These are phyloP conservation scores for Mionectes macconnelli DNA, from an alignment of 2,113 vertebrate genomes.

Conservation along the genomic window DNA sequence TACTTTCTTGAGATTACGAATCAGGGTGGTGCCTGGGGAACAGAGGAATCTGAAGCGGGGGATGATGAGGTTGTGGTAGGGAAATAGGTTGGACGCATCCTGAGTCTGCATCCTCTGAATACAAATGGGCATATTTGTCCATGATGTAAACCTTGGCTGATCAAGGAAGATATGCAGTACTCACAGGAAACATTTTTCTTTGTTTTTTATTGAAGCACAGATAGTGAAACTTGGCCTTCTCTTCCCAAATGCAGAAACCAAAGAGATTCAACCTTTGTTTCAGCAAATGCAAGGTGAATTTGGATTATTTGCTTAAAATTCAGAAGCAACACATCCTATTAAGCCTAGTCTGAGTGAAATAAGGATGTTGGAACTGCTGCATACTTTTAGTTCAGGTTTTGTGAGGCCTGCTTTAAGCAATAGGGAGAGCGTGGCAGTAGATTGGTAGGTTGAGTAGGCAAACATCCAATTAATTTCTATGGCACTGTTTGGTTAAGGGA, in stretches of 20 bases:
- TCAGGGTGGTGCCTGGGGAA: constrained; percentile 45
- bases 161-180: not conserved
- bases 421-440: not conserved
- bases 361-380: not conserved
- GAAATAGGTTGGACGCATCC: not conserved
- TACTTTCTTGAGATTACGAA: constrained; percentile 42
- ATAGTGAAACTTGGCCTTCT: not conserved
- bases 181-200: not conserved
- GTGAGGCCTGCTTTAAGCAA: not conserved
- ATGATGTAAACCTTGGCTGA: not conserved
- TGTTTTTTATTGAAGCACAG: not conserved
- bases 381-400: not conserved
- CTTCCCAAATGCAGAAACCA: not conserved
- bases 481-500: not conserved
- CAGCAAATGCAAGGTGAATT: not conserved
- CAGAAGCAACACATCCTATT: not conserved
- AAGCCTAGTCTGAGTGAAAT: not conserved
- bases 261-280: not conserved
- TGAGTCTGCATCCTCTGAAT: constrained; percentile 20
- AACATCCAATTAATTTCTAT: not conserved
- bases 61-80: constrained; percentile 4
- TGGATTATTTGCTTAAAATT: not conserved
- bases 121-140: not conserved
- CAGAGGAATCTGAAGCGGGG: not conserved
- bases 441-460: not conserved